A percentile compares a stretch with the other conserved stretches of the same genome.
Conservation (phyloP, 1,140 invertebrate species). For the Aphelenchoides fujianensis region DNA sequence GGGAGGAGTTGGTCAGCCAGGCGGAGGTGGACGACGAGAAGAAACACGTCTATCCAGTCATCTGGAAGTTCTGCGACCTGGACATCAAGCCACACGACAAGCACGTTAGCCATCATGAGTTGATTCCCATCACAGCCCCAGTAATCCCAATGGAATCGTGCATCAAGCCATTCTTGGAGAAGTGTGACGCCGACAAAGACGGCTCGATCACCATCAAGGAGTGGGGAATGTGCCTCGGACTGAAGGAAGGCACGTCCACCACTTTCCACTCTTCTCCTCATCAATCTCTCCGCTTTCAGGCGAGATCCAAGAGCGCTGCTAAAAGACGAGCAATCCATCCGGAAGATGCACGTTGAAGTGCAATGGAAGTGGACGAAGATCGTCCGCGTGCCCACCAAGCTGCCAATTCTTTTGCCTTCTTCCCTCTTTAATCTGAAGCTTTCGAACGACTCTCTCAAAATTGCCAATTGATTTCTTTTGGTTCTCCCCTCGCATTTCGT, state of each 20-base stretch:
- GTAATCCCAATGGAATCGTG: slow-evolving; percentile 87
- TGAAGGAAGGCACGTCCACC: slow-evolving; percentile 69
- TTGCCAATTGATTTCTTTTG: too few relatives aligned
- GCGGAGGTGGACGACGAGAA: slow-evolving; percentile 77
- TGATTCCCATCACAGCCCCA: slow-evolving; percentile 87
- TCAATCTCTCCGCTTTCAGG: slow-evolving; percentile 38
- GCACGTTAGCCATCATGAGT: slow-evolving; percentile 81
- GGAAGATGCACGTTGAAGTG: too few relatives aligned
- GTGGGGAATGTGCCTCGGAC: slow-evolving; percentile 84
- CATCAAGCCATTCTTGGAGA: slow-evolving; percentile 88
- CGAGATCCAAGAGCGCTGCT: slow-evolving; percentile 62
- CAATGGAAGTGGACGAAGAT: too few relatives aligned
- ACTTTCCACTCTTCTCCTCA: slow-evolving; percentile 5
- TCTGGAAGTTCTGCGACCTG: slow-evolving; percentile 96
- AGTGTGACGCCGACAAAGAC: slow-evolving; percentile 79
- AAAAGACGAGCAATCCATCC: too few relatives aligned
- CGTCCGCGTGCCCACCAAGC: too few relatives aligned
- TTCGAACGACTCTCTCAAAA: too few relatives aligned
- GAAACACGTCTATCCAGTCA: slow-evolving; percentile 72
- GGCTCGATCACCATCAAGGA: slow-evolving; percentile 82
- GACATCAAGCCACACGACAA: slow-evolving; percentile 74
- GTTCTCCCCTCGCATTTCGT: too few relatives aligned
- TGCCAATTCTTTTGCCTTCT: too few relatives aligned
- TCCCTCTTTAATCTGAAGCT: too few relatives aligned
- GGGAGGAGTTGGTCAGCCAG: slow-evolving; percentile 69